Conservation (phyloP, 30 jellyfish, hydroid and myxozoan genomes). For the Hydra vulgaris region DNA sequence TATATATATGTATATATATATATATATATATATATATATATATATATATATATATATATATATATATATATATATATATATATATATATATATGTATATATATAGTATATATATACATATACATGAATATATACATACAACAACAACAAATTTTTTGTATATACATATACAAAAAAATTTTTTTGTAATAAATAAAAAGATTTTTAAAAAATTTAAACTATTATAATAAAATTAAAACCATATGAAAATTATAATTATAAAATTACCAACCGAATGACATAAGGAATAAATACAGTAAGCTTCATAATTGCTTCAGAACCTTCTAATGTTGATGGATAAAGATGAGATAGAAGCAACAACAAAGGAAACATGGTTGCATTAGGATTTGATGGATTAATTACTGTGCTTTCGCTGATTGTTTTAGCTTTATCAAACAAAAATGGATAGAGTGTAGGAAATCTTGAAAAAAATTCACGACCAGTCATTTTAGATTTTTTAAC, state of each 20-base stretch:
- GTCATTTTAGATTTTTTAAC: slow-evolving; percentile 68
- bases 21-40: too few relatives aligned
- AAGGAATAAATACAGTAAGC: slow-evolving; percentile 43
- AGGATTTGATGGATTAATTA: slow-evolving; percentile 40
- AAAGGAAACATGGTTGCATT: slow-evolving; percentile 55
- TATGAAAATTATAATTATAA: not conserved
- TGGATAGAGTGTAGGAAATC: slow-evolving; percentile 56
- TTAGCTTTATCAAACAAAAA: slow-evolving; percentile 44
- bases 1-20: too few relatives aligned
- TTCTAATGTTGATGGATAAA: slow-evolving; percentile 74
- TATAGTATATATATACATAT: too few relatives aligned
- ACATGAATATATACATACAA: too few relatives aligned
- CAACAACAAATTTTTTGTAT: too few relatives aligned
- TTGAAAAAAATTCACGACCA: slow-evolving; percentile 88
- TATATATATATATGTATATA: too few relatives aligned
- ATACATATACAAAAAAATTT: too few relatives aligned
- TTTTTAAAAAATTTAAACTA: too few relatives aligned
- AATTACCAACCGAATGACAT: slow-evolving; percentile 34
- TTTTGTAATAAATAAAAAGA: too few relatives aligned
- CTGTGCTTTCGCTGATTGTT: not conserved
- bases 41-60: too few relatives aligned
- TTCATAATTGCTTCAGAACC: slow-evolving; percentile 64
- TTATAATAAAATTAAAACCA: too few relatives aligned
- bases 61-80: too few relatives aligned
- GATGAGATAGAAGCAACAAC: slow-evolving; percentile 62